phyloP scores from a whole-genome alignment of 2,113 vertebrate species.

The Hyla sarda region DNA sequence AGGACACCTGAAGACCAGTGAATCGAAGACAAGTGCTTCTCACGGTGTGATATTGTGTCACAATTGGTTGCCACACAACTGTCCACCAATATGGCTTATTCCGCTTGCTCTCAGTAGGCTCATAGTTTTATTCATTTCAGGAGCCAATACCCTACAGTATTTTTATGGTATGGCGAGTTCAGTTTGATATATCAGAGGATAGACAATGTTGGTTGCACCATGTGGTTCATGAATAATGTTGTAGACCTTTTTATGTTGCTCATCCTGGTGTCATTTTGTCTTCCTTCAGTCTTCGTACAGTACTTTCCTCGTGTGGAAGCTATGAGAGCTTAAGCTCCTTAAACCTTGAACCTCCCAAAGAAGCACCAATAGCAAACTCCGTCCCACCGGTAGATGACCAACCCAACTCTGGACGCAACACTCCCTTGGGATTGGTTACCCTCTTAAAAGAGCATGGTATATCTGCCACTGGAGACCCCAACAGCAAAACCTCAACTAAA shows the following conservation, averaged over 20 bases:
- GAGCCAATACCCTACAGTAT: neutral
- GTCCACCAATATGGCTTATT: neutral
- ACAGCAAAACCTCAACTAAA: neutral
- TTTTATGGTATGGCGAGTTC: neutral
- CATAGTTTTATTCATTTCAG: neutral
- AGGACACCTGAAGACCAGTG: neutral
- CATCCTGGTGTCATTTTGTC: conserved; percentile 20
- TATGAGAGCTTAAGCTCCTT: conserved; percentile 72
- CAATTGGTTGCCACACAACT: neutral
- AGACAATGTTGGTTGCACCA: neutral
- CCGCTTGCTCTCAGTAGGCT: neutral
- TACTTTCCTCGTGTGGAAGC: conserved; percentile 81
- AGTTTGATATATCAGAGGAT: neutral
- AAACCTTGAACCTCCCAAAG: conserved; percentile 50
- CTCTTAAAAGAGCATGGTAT: conserved; percentile 74
- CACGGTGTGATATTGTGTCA: neutral
- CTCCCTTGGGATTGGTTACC: conserved; percentile 43
- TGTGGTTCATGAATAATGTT: neutral
- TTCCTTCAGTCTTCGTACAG: conserved; percentile 74
- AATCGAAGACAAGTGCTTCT: neutral
- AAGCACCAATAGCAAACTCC: neutral
- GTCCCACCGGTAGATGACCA: neutral
- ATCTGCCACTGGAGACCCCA: conserved; percentile 63
- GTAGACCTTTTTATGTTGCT: neutral
- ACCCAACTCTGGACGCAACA: conserved; percentile 4